These are phyloP conservation scores for Mormyrops attenuatus DNA, from an alignment of 2,797 vertebrate genomes.

Conservation along the genomic window DNA sequence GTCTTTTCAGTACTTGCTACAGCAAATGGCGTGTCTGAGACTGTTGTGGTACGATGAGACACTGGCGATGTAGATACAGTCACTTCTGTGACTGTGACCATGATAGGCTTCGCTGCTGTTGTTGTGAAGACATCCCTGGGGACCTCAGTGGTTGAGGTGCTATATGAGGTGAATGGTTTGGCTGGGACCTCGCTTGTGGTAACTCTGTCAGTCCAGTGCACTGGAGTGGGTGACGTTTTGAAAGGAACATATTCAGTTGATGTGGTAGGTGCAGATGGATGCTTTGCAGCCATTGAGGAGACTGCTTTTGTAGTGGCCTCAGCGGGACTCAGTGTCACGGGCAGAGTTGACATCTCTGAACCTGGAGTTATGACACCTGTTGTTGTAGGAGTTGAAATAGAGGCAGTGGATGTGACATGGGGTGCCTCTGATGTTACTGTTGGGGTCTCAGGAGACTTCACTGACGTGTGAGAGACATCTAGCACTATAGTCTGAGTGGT, in stretches of 20 bases:
- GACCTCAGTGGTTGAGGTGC: constrained; percentile 34
- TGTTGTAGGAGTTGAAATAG: constrained; percentile 18
- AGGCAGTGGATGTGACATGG: constrained; percentile 29
- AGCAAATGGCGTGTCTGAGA: constrained; percentile 27
- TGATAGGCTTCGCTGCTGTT: constrained; percentile 28
- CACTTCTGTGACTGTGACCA: constrained; percentile 16
- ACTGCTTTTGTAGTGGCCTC: constrained; percentile 38
- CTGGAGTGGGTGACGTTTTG: constrained; percentile 41
- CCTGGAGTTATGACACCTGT: not conserved
- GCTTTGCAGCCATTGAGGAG: constrained; percentile 22
- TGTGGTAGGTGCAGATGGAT: constrained; percentile 26
- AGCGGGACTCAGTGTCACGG: constrained; percentile 25
- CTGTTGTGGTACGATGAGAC: constrained; percentile 33
- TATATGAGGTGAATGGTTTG: constrained; percentile 30
- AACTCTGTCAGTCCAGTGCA: constrained; percentile 41
- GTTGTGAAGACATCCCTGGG: constrained; percentile 30
- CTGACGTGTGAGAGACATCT: constrained; percentile 28
- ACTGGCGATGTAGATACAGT: constrained; percentile 27
- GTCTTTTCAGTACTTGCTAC: constrained; percentile 34
- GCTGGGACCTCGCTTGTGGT: constrained; percentile 35
- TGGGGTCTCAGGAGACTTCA: constrained; percentile 29
- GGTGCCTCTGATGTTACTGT: constrained; percentile 14
- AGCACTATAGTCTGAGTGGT: constrained; percentile 6
- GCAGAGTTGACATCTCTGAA: constrained; percentile 35
- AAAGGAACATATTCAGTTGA: constrained; percentile 29